phyloP scores from a whole-genome alignment of 2,888 invertebrate genomes.

The Trileptium ribeirensis region DNA sequence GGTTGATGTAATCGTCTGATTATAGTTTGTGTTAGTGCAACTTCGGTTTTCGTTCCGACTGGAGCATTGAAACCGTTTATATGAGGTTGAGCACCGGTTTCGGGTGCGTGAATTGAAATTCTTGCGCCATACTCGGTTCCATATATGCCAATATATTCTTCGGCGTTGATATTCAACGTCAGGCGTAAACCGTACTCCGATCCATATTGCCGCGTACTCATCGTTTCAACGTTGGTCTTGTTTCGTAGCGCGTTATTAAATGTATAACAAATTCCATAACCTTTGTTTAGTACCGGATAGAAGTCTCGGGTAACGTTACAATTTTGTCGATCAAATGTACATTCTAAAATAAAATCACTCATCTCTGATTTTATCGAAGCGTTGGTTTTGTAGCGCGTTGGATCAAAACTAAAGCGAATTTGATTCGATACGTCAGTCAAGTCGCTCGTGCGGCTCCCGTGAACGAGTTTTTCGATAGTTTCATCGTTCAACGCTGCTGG shows the following conservation, averaged over 20 bases:
- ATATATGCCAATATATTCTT: constrained; percentile 41
- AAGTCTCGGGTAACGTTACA: not conserved
- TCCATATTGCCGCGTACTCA: not conserved
- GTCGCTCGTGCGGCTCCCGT: not conserved
- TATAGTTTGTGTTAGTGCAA: not conserved
- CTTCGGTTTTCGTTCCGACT: constrained; percentile 31
- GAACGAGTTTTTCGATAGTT: not conserved
- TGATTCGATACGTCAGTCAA: not conserved
- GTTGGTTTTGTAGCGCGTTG: too few relatives aligned
- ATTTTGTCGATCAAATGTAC: constrained; percentile 16
- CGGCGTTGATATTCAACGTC: constrained; percentile 40
- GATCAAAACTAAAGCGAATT: too few relatives aligned
- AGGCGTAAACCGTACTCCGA: constrained; percentile 35
- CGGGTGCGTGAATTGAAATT: constrained; percentile 38
- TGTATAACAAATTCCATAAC: constrained; percentile 36
- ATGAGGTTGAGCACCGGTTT: constrained; percentile 38
- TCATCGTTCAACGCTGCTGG: too few relatives aligned
- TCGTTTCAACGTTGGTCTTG: constrained; percentile 2
- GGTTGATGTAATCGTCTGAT: not conserved
- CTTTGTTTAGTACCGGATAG: constrained; percentile 9
- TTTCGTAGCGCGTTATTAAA: constrained; percentile 27
- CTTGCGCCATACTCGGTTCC: constrained; percentile 39
- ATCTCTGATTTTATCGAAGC: too few relatives aligned
- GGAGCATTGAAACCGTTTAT: constrained; percentile 39
- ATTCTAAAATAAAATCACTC: constrained; percentile 14